Conservation (phyloP, 2,888 invertebrate genomes). For the Agonopterix arenella region DNA sequence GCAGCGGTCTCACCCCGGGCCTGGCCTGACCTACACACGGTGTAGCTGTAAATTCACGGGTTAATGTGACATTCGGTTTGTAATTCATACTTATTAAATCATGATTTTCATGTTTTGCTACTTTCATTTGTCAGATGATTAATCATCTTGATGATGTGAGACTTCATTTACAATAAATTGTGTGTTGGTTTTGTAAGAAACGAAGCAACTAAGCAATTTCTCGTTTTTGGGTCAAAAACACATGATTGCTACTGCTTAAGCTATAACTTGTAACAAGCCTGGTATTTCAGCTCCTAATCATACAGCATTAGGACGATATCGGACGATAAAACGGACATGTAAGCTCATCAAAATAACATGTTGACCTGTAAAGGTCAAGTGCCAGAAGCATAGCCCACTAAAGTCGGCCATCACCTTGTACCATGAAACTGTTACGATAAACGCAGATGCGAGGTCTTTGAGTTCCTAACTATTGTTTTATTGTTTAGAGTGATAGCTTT, state of each 20-base stretch:
- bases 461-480: too few species aligned
- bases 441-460: too few species aligned
- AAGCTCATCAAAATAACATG: slow-evolving; percentile 46
- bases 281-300: background rate
- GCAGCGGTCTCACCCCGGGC: slow-evolving; percentile 26
- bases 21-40: slow-evolving; percentile 23
- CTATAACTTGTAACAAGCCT: too few species aligned
- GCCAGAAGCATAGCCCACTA: slow-evolving; percentile 37
- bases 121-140: too few species aligned
- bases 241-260: too few species aligned
- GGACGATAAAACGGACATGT: slow-evolving; percentile 29
- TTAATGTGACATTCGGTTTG: background rate
- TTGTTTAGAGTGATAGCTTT: too few species aligned
- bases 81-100: too few species aligned
- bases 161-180: too few species aligned
- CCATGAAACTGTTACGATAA: slow-evolving; percentile 12
- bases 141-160: too few species aligned
- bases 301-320: background rate
- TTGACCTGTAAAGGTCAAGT: slow-evolving; percentile 54
- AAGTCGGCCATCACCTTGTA: slow-evolving; percentile 30
- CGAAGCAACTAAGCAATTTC: background rate
- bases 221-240: background rate
- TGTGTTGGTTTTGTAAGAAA: too few species aligned
- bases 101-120: too few species aligned
- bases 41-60: background rate